phyloP scores from a whole-genome alignment of 2,113 vertebrate species.

The Egretta garzetta region DNA sequence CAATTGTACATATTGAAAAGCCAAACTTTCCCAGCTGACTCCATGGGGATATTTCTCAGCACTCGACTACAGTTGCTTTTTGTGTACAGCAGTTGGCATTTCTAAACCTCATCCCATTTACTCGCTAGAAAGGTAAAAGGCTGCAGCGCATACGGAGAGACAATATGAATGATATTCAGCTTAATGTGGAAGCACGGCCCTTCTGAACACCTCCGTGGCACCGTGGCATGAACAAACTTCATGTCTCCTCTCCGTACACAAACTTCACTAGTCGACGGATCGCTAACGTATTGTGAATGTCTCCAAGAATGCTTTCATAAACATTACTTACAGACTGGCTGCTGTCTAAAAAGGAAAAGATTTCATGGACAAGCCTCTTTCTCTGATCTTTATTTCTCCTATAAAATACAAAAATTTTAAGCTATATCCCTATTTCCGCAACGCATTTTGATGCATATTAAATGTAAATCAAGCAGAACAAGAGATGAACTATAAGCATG shows the following conservation, averaged over 20 bases:
- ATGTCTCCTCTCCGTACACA: not conserved
- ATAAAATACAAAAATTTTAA: not conserved
- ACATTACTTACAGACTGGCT: not conserved
- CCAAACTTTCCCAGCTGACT: not conserved
- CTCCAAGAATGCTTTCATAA: not conserved
- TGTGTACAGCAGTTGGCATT: not conserved
- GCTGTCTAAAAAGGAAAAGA: slow-evolving; percentile 1
- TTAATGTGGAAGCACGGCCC: not conserved
- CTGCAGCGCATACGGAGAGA: not conserved
- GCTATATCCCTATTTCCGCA: not conserved
- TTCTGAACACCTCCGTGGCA: not conserved
- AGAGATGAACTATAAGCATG: not conserved
- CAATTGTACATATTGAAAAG: not conserved
- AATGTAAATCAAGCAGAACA: not conserved
- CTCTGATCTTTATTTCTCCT: slow-evolving; percentile 1
- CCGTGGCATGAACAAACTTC: not conserved
- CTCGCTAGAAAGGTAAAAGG: not conserved
- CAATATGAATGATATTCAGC: not conserved
- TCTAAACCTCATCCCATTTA: not conserved
- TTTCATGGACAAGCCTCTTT: slow-evolving; percentile 1
- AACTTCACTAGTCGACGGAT: not conserved
- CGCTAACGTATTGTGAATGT: not conserved
- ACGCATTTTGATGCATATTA: not conserved
- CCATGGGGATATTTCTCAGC: not conserved
- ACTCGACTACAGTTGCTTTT: not conserved